Evolutionary conservation across 2,888 invertebrate genomes (phyloP), one percentile per base, ranked within the genome.

Genomic region (Meteorus cinctellus): DNA sequence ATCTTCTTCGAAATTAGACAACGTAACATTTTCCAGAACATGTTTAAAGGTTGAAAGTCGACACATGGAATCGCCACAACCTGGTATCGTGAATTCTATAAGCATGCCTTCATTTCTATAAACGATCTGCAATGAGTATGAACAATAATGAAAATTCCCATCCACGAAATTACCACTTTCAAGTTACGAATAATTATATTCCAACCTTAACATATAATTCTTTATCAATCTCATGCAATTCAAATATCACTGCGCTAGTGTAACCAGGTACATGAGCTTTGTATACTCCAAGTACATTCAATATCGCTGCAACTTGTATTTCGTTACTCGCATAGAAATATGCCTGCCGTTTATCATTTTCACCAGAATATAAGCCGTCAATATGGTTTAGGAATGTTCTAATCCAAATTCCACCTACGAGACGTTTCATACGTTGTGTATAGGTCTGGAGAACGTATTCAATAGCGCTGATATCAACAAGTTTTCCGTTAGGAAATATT

Each of bases 251-350:
- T 0, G 92, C 90, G 29, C 92, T 85, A 0, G 92, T 91, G 78
- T 92, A 93, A n/a, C 89, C 90, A 0, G 93, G 93, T 77, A 92
- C 91, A 76, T 92, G 92, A 1, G 91, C 89, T 72, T 91, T 86
- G 82, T 91, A 93, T 1, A 92, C 91, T 29, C 90, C 90, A 0
- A 92, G 88, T 1, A 92, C 91, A 4, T 91, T 90, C 85, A 93
- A 90, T 27, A 93, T 81, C 0, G 91, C 91, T 0, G 92, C 91
- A 0, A 94, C 91, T 29, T 75, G 75, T 4, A 75, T 65, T 59
- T 75, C 75, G 66, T 71, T 75, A 19, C 65, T 48, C 3, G 27
- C 48, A 45, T 71, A 65, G 29, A 71, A 71, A 29, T 63, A 67
- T 51, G 41, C 59, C 93, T 93, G 77, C 92, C 92, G 86, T 93